These are phyloP conservation scores for Drosophila mimica DNA, from an alignment of 2,888 invertebrate genomes.

Conservation along the genomic window DNA sequence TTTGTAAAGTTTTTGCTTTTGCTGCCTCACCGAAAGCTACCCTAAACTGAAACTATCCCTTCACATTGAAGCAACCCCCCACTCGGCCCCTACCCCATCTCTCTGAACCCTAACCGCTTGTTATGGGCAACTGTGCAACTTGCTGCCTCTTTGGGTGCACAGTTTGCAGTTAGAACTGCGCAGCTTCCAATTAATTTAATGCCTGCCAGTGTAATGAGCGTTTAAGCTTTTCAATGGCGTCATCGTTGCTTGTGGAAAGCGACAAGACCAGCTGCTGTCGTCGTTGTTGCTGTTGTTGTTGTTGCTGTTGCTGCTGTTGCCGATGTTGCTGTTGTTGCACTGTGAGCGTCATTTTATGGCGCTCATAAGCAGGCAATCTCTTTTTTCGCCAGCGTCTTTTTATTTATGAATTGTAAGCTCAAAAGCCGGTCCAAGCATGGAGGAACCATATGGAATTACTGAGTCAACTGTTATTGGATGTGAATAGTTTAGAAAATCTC, in stretches of 20 bases:
- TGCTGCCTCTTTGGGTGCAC: slow-evolving; percentile 46
- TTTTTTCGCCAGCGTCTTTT: slow-evolving; percentile 31
- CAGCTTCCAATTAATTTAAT: slow-evolving; percentile 81
- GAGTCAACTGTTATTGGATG: slow-evolving; percentile 30
- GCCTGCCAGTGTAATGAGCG: slow-evolving; percentile 80
- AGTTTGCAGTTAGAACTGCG: slow-evolving; percentile 64
- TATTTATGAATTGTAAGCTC: slow-evolving; percentile 62
- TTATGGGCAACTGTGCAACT: slow-evolving; percentile 45
- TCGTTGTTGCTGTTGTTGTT: slow-evolving; percentile 16
- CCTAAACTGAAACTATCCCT: slow-evolving; percentile 18
- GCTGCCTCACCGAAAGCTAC: slow-evolving; percentile 32
- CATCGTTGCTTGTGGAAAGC: slow-evolving; percentile 56
- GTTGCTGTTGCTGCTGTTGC: slow-evolving; percentile 5
- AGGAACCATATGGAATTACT: slow-evolving; percentile 32
- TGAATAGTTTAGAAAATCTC: slow-evolving; percentile 29
- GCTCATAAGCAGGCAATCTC: slow-evolving; percentile 57
- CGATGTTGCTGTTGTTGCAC: slow-evolving; percentile 9
- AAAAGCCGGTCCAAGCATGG: slow-evolving; percentile 44
- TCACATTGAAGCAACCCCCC: background rate
- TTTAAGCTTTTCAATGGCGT: slow-evolving; percentile 73
- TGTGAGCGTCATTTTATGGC: slow-evolving; percentile 58
- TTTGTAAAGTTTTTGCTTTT: slow-evolving; percentile 76
- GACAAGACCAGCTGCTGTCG: slow-evolving; percentile 44
- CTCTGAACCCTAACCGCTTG: slow-evolving; percentile 25
- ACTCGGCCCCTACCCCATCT: background rate